Conservation (phyloP, 2,113 vertebrate species). For the Pachyramphus minor region DNA sequence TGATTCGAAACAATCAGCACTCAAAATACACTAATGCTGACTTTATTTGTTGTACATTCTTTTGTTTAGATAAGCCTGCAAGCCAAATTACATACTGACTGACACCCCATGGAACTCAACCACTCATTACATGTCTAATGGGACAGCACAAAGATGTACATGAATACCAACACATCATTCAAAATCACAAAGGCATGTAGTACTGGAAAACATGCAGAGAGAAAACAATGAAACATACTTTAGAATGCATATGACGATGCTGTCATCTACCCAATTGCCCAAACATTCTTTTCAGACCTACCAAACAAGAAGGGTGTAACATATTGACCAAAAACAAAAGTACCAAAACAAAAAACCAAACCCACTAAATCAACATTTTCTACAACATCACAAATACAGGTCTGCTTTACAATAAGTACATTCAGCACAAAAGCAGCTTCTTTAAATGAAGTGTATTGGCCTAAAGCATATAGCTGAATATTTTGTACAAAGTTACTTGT, state of each 20-base stretch:
- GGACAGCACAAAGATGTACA: not conserved
- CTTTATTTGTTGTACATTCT: slow-evolving; percentile 28
- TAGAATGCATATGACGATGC: not conserved
- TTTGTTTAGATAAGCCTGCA: slow-evolving; percentile 25
- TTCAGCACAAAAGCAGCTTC: not conserved
- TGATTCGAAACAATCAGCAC: slow-evolving; percentile 30
- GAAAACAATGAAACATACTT: not conserved
- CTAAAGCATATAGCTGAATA: not conserved
- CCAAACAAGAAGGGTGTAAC: not conserved
- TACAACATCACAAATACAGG: not conserved
- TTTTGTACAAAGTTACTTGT: not conserved
- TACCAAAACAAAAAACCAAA: too few relatives aligned
- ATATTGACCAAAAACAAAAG: not conserved
- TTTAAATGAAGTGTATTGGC: not conserved
- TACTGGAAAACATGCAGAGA: not conserved
- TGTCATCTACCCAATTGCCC: slow-evolving; percentile 58
- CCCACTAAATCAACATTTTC: not conserved
- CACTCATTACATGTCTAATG: not conserved
- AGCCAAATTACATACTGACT: not conserved
- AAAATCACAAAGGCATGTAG: not conserved
- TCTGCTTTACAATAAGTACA: not conserved
- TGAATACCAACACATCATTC: not conserved
- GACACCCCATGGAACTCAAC: not conserved
- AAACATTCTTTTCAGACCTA: slow-evolving; percentile 66
- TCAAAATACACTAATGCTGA: slow-evolving; percentile 4